A percentile compares a stretch with the other conserved stretches of the same genome.
These are phyloP conservation scores for Leptinotarsa peninsularis DNA, from an alignment of 2,888 invertebrate genomes.

Conservation along the genomic window DNA sequence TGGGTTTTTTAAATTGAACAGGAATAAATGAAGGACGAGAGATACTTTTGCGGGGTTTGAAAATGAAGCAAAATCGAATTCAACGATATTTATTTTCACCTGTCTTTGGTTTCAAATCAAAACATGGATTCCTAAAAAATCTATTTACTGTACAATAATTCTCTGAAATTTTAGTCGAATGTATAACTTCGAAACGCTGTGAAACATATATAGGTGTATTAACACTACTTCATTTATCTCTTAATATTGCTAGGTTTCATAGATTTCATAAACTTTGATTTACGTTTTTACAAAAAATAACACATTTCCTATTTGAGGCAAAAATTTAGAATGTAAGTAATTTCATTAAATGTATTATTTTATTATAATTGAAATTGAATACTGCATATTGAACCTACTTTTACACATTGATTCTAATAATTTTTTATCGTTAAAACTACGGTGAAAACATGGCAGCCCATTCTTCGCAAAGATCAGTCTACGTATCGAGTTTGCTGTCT, in stretches of 20 bases:
- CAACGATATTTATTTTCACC: conserved; percentile 55
- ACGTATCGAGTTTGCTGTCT: background rate
- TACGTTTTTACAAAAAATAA: conserved; percentile 58
- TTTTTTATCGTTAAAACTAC: conserved; percentile 42
- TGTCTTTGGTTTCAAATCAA: conserved; percentile 52
- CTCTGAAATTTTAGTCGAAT: conserved; percentile 22
- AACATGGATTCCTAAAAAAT: conserved; percentile 43
- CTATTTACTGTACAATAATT: conserved; percentile 43
- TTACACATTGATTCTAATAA: conserved; percentile 49
- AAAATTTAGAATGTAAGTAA: conserved; percentile 62
- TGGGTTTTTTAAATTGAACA: no score
- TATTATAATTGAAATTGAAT: conserved; percentile 44
- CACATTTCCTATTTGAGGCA: conserved; percentile 60
- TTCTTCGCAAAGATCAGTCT: conserved; percentile 14
- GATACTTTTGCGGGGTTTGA: no score
- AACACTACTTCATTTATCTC: conserved; percentile 21
- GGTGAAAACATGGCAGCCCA: conserved; percentile 31
- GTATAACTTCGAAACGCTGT: conserved; percentile 25
- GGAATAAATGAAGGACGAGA: no score
- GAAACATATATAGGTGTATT: conserved; percentile 13
- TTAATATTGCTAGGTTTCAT: conserved; percentile 53
- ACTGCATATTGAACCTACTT: conserved; percentile 45
- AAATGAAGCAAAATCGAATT: conserved; percentile 42
- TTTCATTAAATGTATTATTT: conserved; percentile 44
- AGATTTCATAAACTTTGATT: conserved; percentile 49